Evolutionary conservation across 1,140 invertebrate genomes (phyloP), one percentile per base, ranked within the genome.

Genomic region (Drosophila pachea): DNA sequence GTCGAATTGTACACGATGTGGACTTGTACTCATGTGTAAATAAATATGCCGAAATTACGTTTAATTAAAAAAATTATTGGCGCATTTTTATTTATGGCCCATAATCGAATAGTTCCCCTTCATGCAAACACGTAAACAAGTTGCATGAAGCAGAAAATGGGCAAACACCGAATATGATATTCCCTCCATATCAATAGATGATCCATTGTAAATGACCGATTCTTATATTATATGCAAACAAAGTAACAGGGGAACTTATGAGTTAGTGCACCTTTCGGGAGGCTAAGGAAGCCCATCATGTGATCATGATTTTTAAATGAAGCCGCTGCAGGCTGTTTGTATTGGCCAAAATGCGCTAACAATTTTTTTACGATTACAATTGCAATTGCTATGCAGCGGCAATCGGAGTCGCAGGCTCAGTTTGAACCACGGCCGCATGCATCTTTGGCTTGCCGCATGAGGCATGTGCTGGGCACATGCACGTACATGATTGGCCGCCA

Each of bases 261-360:
- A 63, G 42, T 16, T 16, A 47, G 50, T 32, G 29, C 42, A 53
- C 53, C 53, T 16, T 35, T 7, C 2, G 14, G 2, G 33, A 7
- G 4, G 38, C 12, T 22, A 54, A 29, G 16, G 33, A 42, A 68
- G 58, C 14, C 59, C 62, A 77, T 73, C 74, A 77, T 81, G 73
- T 55, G 76, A 84, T 84, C 79, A 84, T 84, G 76, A 75, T 84
- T 76, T 73, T 67, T 76, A 84, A 76, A 84, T 83, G 79, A 83
- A 71, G 81, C 81, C 76, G 81, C 81, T 65, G 49, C 53, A 22
- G 74, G 81, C 81, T 86, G 81, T 86, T 86, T 86, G 81, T 61
- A 86, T 86, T 83, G 76, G 82, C 71, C 81, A 86, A 86, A 86
- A 86, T 81, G 82, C 81, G 81, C 81, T 81, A 86, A 86, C 76